These are phyloP conservation scores for Parnassius mnemosyne DNA, from an alignment of 2,888 invertebrate genomes.

Conservation along the genomic window DNA sequence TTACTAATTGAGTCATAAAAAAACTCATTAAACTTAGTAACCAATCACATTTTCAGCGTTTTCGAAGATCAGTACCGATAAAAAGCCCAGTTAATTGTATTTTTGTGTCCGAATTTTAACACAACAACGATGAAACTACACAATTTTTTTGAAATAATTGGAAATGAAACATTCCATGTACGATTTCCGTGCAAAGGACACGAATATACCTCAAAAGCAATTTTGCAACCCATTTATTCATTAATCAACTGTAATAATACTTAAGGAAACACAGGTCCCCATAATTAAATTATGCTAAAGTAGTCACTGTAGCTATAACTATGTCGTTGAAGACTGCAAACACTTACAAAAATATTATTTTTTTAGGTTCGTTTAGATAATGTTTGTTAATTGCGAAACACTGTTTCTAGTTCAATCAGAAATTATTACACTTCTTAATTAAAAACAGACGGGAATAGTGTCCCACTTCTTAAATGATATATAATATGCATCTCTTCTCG, in stretches of 20 bases:
- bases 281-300: constrained; percentile 19
- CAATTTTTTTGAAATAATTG: constrained; percentile 9
- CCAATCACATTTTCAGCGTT: too few species aligned
- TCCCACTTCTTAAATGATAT: constrained; percentile 70
- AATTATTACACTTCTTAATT: constrained; percentile 44
- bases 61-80: too few species aligned
- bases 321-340: constrained; percentile 13
- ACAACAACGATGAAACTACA: not conserved
- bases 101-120: too few species aligned
- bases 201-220: constrained; percentile 15
- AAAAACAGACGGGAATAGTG: constrained; percentile 64
- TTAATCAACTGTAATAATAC: constrained; percentile 17
- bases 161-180: not conserved
- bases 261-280: constrained; percentile 18
- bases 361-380: not conserved
- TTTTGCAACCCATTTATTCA: constrained; percentile 10
- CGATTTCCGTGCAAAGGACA: constrained; percentile 5
- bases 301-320: constrained; percentile 16
- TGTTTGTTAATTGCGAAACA: constrained; percentile 1
- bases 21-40: too few species aligned
- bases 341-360: constrained; percentile 4
- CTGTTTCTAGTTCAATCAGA: constrained; percentile 6
- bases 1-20: too few species aligned
- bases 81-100: too few species aligned
- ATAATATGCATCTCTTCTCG: constrained; percentile 68